Base-by-base conservation (phyloP, 2,888 invertebrate genomes). In the Xylophagus ater region DNA sequence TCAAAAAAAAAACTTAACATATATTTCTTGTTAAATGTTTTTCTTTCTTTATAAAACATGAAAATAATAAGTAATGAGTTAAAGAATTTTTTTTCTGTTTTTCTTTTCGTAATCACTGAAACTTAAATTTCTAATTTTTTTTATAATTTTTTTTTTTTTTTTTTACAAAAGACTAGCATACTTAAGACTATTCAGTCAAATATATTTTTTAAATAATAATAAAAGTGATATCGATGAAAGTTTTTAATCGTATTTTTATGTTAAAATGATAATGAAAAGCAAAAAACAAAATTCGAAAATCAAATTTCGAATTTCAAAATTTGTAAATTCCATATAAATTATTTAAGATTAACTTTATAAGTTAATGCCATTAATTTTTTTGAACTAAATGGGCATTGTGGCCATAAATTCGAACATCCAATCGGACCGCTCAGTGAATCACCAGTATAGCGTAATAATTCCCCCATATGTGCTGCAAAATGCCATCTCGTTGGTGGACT, bases 401-500 rank as follows among this genome's bases (percentile, higher is more conserved):
- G 65, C 65, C 65, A 65, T 4, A 65, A 49, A 44, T 63, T 60
- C 21, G 65, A 62, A 51, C 65, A 65, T 4, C 62, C 65, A 47
- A 60, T 58, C 10, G 64, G 59, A 26, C 63, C 63, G 33, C 62
- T 62, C 8, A 58, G 41, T 33, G 56, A 53, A 42, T 65, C 65
- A 7, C 58, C 56, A 0, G 65, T 62, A 32, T 60, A 58, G 3
- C 58, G 57, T 41, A 65, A 49, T n/a, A 65, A 42, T 42, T 65
- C 64, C 6, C 65, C 65, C 65, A 65, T 65, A 29, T 65, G 65
- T 4, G 63, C 61, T 2, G 65, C 65, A 48, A 64, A 65, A 42
- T 65, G 65, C 64, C 65, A 65, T 45, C 61, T 62, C 33, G 64
- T 64, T 8, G 65, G 64, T 36, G 63, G 55, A 41, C 58, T 53